These are phyloP conservation scores for Bos taurus DNA, from an alignment of 2,113 vertebrate genomes.

Conservation along the genomic window DNA sequence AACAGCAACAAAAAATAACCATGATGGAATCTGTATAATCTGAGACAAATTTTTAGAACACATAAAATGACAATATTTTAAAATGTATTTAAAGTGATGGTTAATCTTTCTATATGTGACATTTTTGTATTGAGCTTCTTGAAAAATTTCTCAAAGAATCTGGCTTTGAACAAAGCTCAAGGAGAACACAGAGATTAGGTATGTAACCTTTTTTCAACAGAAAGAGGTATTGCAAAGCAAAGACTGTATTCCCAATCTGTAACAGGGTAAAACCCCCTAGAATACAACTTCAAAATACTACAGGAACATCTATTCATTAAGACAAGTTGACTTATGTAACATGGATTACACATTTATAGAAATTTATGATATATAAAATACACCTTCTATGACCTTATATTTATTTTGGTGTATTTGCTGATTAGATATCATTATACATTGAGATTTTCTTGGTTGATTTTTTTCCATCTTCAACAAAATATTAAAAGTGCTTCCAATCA, in stretches of 20 bases:
- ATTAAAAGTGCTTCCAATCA: slow-evolving; percentile 7
- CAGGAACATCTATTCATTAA: background rate
- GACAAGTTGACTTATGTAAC: background rate
- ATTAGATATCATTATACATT: slow-evolving; percentile 20
- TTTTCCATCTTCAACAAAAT: background rate
- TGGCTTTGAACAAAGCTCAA: slow-evolving; percentile 10
- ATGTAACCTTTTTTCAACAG: background rate
- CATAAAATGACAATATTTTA: background rate
- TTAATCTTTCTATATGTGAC: background rate
- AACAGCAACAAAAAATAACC: background rate
- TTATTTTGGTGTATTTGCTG: slow-evolving; percentile 7
- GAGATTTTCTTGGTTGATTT: background rate
- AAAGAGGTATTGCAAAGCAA: background rate
- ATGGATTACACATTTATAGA: background rate
- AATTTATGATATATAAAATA: background rate
- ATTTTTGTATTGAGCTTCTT: background rate
- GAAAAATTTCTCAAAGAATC: background rate
- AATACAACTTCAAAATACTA: background rate
- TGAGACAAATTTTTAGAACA: background rate
- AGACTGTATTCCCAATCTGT: background rate
- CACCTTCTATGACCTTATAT: background rate
- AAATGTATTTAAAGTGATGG: slow-evolving; percentile 6
- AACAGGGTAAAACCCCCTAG: background rate
- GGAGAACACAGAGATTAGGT: background rate
- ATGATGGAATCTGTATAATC: background rate